A percentile compares a stretch with the other conserved stretches of the same genome.
Conservation (phyloP, 1,140 invertebrate species). For the Lutraria rhynchaena region DNA sequence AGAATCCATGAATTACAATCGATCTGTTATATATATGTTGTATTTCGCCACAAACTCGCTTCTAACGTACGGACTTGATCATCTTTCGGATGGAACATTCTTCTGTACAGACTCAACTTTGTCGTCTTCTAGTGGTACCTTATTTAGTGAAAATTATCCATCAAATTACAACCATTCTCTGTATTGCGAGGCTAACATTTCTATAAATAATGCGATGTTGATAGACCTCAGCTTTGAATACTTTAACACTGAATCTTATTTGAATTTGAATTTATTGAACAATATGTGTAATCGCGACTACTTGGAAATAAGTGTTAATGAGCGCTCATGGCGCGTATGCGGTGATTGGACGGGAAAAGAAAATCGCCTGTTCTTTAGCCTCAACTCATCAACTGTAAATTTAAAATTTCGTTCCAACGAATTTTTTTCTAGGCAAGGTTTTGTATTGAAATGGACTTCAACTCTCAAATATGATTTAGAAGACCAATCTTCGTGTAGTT, state of each 20-base stretch:
- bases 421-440: not conserved
- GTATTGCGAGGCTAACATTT: conserved; percentile 14
- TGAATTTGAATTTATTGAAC: conserved; percentile 29
- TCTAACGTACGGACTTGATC: not conserved
- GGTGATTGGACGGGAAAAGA: conserved; percentile 42
- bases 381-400: conserved; percentile 13
- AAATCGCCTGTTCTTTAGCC: conserved; percentile 32
- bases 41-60: not conserved
- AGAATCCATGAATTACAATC: not conserved
- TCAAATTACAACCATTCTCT: conserved; percentile 1
- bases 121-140: not conserved
- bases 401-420: conserved; percentile 26
- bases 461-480: not conserved
- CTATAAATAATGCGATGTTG: conserved; percentile 1
- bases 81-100: not conserved
- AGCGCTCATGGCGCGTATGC: conserved; percentile 6
- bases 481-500: too few relatives aligned
- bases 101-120: conserved; percentile 15
- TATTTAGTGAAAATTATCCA: conserved; percentile 21
- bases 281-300: conserved; percentile 45
- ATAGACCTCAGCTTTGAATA: conserved; percentile 44
- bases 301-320: conserved; percentile 14
- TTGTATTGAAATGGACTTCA: conserved; percentile 25
- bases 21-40: not conserved
- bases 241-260: conserved; percentile 42